Evolutionary conservation across 2,113 vertebrate genomes (phyloP).

Genomic region (Microcebus jonahi): DNA sequence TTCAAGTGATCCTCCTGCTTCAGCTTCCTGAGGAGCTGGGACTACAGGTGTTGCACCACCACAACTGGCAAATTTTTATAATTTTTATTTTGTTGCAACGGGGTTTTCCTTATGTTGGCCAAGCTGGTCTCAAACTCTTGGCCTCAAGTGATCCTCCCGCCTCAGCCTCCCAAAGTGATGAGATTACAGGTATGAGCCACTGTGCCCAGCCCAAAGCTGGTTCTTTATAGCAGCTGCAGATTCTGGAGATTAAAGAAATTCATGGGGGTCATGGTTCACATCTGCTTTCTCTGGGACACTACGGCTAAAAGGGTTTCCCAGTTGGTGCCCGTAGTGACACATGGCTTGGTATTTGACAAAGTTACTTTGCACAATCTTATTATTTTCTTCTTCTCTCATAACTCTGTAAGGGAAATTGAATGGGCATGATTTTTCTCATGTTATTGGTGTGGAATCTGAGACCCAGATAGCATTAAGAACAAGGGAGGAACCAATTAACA

Average conservation of each 20-base stretch:
- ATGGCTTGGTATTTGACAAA: neutral
- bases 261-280: constrained; percentile 94
- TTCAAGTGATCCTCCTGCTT: no score
- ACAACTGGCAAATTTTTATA: no score
- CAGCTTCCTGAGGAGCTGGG: no score
- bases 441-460: neutral
- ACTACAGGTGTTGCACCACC: no score
- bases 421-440: neutral
- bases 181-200: no score
- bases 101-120: no score
- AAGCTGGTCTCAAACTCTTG: no score
- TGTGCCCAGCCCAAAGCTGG: constrained; percentile 41
- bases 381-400: neutral
- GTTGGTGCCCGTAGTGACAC: no score
- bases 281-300: constrained; percentile 94
- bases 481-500: neutral
- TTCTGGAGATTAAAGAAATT: constrained; percentile 97
- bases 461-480: neutral
- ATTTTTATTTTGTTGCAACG: no score
- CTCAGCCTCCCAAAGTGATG: no score
- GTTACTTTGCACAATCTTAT: neutral
- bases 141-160: no score
- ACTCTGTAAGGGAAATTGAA: neutral
- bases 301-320: constrained; percentile 93
- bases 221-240: constrained; percentile 84